phyloP scores from a whole-genome alignment of 92 coral and sea anemone genomes.

The Zoanthus gigantus region DNA sequence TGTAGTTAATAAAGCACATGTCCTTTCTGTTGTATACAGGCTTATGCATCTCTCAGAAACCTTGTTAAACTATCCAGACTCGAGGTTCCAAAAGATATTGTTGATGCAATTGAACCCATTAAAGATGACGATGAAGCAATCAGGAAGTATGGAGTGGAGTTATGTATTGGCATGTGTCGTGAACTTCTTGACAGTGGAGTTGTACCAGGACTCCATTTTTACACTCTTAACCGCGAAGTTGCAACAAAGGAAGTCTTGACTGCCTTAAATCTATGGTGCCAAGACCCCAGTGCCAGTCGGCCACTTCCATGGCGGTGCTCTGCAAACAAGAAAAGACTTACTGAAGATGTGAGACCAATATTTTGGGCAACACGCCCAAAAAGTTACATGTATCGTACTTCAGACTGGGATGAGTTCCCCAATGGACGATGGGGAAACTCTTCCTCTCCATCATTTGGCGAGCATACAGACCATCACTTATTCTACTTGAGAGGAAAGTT shows the following conservation, averaged over 20 bases:
- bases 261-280: slow-evolving; percentile 88
- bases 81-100: slow-evolving; percentile 90
- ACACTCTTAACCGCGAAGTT: slow-evolving; percentile 97
- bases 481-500: slow-evolving; percentile 82
- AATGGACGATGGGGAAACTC: slow-evolving; percentile 99
- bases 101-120: slow-evolving; percentile 95
- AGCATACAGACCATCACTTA: slow-evolving; percentile 91
- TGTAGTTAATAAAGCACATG: too few species aligned
- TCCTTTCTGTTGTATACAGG: slow-evolving; percentile 49
- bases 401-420: slow-evolving; percentile 99
- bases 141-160: slow-evolving; percentile 85
- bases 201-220: slow-evolving; percentile 94
- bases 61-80: slow-evolving; percentile 94
- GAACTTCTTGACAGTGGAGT: slow-evolving; percentile 86
- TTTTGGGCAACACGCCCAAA: slow-evolving; percentile 98
- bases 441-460: slow-evolving; percentile 93
- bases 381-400: slow-evolving; percentile 96
- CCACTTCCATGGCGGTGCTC: slow-evolving; percentile 96
- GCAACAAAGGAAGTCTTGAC: slow-evolving; percentile 91
- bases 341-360: slow-evolving; percentile 97
- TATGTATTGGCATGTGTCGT: slow-evolving; percentile 86
- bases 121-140: slow-evolving; percentile 96
- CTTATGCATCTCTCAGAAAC: slow-evolving; percentile 96
- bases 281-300: slow-evolving; percentile 90
- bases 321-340: slow-evolving; percentile 90